Base-by-base conservation (phyloP, 2,797 vertebrate species). In the Pseudomugil gertrudae region DNA sequence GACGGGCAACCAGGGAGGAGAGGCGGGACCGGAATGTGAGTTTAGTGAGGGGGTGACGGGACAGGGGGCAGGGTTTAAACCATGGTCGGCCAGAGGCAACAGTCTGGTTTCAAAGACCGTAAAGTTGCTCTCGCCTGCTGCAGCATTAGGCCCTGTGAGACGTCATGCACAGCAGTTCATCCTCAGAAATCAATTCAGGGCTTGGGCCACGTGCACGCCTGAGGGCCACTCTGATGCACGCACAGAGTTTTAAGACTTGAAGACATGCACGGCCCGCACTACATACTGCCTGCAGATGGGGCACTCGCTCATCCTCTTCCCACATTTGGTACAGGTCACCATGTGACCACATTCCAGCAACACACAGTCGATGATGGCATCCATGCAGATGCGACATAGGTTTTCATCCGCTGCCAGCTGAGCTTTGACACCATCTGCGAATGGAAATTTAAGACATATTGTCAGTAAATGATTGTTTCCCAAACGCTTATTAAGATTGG, bases 271-370 rank as follows among this genome's bases (percentile, higher is more conserved):
- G 0, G 97, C 97, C 5, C 98, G 93, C 30, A 99, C 96, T 0
- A 99, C 98, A 0, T 97, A 99, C 93, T 99, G 98, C 59, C 98
- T 93, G 92, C 98, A 99, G 93, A 99, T 99, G 79, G 98, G 98
- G 70, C 98, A 99, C 92, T 99, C 98, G 38, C 93, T 99, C 98
- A 99, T 99, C 72, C 97, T 92, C 89, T 99, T 99, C 51, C 98
- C 98, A 0, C 98, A 99, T 77, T 96, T 98, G 83, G 98, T 99
- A 90, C 98, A 99, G 9, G 98, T 99, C 63, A 99, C 96, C 98
- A 99, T 99, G 93, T 99, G 98, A 66, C 98, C 98, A 0, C 98
- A 99, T 75, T 99, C 98, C 62, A 99, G 94, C 81, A 99, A 93
- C 66, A 99, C 97, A 0, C 98, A 99, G 93, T 99, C 98, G 3